Evolutionary conservation across 2,797 vertebrate species (phyloP).

Genomic region (Microctenopoma lineatum): DNA sequence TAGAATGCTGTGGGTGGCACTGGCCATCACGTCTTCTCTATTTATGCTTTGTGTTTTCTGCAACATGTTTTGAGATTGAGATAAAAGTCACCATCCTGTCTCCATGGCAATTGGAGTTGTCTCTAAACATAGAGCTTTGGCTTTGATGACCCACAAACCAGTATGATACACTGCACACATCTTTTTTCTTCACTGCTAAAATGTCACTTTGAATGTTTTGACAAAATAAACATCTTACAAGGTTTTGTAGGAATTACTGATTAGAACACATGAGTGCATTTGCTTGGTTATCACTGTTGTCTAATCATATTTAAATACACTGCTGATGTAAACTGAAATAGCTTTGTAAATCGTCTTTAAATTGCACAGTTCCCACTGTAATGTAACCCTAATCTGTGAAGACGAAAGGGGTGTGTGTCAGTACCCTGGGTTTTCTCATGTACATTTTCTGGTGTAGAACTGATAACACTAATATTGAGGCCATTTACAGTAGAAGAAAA

Average conservation of each 20-base stretch:
- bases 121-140: constrained; percentile 38
- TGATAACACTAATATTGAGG: constrained; percentile 58
- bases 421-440: constrained; percentile 33
- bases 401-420: constrained; percentile 23
- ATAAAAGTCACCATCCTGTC: constrained; percentile 56
- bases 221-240: constrained; percentile 15
- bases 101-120: constrained; percentile 64
- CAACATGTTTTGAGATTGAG: constrained; percentile 31
- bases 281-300: constrained; percentile 11
- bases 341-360: constrained; percentile 33
- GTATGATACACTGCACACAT: constrained; percentile 29
- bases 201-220: constrained; percentile 9
- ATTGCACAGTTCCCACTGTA: constrained; percentile 20
- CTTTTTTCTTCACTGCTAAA: constrained; percentile 22
- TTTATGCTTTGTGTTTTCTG: constrained; percentile 47
- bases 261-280: constrained; percentile 14
- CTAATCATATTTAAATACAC: constrained; percentile 19
- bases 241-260: constrained; percentile 12
- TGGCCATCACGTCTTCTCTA: constrained; percentile 22
- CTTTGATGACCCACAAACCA: constrained; percentile 49
- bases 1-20: not conserved
- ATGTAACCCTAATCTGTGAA: constrained; percentile 11
- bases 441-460: constrained; percentile 42
- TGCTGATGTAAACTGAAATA: constrained; percentile 29
- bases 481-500: constrained; percentile 62